phyloP scores from a whole-genome alignment of 2,113 vertebrate genomes.

The Procavia capensis region DNA sequence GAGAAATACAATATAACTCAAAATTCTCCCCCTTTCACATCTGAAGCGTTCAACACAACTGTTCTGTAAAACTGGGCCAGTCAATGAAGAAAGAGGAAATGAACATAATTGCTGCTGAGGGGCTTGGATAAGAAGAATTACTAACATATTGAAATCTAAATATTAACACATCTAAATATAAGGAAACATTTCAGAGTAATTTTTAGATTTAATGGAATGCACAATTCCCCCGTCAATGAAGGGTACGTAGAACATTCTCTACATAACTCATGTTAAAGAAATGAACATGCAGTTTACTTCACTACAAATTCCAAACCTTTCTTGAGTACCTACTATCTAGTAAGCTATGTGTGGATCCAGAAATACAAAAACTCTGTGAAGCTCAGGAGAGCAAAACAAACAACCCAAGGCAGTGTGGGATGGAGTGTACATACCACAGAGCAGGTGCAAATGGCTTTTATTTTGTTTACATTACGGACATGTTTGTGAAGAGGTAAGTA shows the following conservation, averaged over 20 bases:
- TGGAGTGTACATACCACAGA: background rate
- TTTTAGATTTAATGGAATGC: background rate
- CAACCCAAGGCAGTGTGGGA: background rate
- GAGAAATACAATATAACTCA: conserved; percentile 12
- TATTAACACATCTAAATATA: background rate
- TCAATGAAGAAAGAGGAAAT: background rate
- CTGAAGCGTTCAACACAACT: background rate
- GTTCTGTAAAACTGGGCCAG: background rate
- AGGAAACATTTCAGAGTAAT: background rate
- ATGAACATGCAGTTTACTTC: background rate
- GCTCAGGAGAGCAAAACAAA: background rate
- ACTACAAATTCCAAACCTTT: background rate
- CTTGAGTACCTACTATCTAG: background rate
- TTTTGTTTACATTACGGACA: background rate
- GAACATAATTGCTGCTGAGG: background rate
- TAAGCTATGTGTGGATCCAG: background rate
- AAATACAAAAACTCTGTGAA: background rate
- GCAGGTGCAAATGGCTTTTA: background rate
- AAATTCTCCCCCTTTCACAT: background rate
- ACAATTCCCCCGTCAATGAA: background rate
- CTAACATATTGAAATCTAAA: background rate
- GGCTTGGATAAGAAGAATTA: background rate
- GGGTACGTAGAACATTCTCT: background rate
- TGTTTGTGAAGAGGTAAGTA: background rate
- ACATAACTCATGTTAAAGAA: background rate